phyloP scores from a whole-genome alignment of 2,113 vertebrate species.

The Carlito syrichta region DNA sequence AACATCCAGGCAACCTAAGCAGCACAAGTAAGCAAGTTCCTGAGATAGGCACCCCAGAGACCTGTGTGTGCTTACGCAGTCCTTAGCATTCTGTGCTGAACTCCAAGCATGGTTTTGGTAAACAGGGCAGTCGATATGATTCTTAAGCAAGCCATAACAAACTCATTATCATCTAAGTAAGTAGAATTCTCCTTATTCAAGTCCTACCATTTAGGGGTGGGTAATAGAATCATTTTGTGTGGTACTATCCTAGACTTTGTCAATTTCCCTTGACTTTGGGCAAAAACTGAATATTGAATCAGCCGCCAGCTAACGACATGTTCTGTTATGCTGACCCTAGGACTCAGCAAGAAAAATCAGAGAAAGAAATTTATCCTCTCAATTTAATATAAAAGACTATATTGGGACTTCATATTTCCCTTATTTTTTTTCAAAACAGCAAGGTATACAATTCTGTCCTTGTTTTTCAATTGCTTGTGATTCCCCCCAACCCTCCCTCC shows the following conservation, averaged over 20 bases:
- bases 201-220: no score
- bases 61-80: rapidly evolving
- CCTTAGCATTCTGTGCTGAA: not conserved
- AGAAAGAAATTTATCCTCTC: constrained; percentile 29
- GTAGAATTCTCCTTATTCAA: not conserved
- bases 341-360: constrained; percentile 21
- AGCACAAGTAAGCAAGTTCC: not conserved
- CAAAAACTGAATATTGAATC: constrained; percentile 24
- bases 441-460: not conserved
- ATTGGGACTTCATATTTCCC: not conserved
- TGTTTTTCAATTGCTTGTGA: not conserved
- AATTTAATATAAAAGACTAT: constrained; percentile 49
- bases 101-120: not conserved
- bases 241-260: not conserved
- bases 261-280: not conserved
- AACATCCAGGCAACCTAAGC: not conserved
- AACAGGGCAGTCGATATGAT: not conserved
- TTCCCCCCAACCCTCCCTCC: not conserved
- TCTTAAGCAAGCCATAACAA: not conserved
- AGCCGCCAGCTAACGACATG: not conserved
- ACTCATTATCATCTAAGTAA: not conserved
- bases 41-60: not conserved
- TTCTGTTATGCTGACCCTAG: not conserved
- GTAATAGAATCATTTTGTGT: not conserved
- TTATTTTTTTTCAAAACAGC: not conserved